Evolutionary conservation across 2,113 vertebrate genomes (phyloP).

Genomic region (Tetraodon nigroviridis): DNA sequence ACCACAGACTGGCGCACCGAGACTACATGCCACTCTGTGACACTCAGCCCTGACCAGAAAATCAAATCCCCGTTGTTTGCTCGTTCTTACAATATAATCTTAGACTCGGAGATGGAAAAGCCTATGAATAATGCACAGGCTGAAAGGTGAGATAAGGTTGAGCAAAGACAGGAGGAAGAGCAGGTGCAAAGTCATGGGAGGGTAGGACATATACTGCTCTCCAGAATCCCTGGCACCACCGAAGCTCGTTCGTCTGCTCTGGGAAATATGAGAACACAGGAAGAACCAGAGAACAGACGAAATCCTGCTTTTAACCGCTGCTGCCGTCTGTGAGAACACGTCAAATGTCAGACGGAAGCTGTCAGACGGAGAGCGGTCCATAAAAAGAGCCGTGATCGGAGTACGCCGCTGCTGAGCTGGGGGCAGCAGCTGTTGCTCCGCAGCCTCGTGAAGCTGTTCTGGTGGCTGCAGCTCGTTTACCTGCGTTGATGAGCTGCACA

Average conservation of each 20-base stretch:
- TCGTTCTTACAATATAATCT: conserved; percentile 34
- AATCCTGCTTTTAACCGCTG: conserved; percentile 8
- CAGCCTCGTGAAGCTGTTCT: too few relatives aligned
- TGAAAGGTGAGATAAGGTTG: conserved; percentile 24
- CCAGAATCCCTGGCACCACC: conserved; percentile 41
- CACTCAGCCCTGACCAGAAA: conserved; percentile 15
- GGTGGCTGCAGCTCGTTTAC: too few relatives aligned
- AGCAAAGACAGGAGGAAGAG: background rate
- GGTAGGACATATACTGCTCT: conserved; percentile 31
- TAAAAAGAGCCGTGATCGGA: too few relatives aligned
- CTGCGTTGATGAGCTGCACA: too few relatives aligned
- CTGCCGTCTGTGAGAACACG: conserved; percentile 1
- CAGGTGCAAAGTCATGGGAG: conserved; percentile 7
- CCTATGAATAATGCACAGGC: conserved; percentile 33
- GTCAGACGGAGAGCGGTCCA: too few relatives aligned
- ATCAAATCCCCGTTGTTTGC: conserved; percentile 49
- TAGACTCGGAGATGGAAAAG: conserved; percentile 12
- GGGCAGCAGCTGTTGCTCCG: too few relatives aligned
- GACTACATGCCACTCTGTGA: background rate
- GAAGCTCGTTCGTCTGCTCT: conserved; percentile 23
- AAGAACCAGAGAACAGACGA: too few relatives aligned
- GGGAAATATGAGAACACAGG: too few relatives aligned
- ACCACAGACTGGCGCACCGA: background rate
- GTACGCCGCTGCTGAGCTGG: too few relatives aligned
- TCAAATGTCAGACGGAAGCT: conserved; percentile 16